A percentile compares a stretch with the other conserved stretches of the same genome.
These are phyloP conservation scores for Myzus persicae DNA, from an alignment of 1,140 invertebrate species.

Conservation along the genomic window DNA sequence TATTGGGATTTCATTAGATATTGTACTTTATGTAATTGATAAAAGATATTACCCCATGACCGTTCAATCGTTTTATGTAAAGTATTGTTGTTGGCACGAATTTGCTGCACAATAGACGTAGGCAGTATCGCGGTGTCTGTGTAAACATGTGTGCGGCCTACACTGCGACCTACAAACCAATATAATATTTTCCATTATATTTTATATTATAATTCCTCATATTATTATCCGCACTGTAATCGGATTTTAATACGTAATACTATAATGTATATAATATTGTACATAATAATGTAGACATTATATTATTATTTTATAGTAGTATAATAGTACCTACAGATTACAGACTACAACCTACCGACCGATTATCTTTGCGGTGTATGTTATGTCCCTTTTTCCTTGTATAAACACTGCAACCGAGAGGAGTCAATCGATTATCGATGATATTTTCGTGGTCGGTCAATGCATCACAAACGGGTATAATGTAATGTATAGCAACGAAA, in stretches of 20 bases:
- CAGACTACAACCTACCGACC: background rate
- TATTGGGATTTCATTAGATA: constrained; percentile 20
- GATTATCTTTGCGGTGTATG: background rate
- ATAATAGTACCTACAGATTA: background rate
- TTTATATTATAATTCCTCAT: background rate
- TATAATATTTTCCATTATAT: constrained; percentile 3
- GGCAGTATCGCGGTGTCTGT: background rate
- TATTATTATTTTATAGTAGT: background rate
- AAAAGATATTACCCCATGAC: background rate
- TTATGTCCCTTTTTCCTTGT: background rate
- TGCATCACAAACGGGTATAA: background rate
- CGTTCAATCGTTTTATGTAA: background rate
- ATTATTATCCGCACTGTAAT: background rate
- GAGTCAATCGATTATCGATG: background rate
- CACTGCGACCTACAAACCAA: constrained; percentile 14
- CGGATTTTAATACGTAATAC: background rate
- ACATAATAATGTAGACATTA: background rate
- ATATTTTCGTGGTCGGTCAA: background rate
- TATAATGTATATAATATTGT: background rate
- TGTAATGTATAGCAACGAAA: background rate
- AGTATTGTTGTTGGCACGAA: constrained; percentile 29
- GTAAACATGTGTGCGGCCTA: background rate
- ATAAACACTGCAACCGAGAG: background rate
- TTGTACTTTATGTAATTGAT: constrained; percentile 4
- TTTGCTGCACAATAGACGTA: background rate